Evolutionary conservation across 1,140 invertebrate species (phyloP), one percentile per base, ranked within the genome.

Genomic region (Tribolium castaneum): DNA sequence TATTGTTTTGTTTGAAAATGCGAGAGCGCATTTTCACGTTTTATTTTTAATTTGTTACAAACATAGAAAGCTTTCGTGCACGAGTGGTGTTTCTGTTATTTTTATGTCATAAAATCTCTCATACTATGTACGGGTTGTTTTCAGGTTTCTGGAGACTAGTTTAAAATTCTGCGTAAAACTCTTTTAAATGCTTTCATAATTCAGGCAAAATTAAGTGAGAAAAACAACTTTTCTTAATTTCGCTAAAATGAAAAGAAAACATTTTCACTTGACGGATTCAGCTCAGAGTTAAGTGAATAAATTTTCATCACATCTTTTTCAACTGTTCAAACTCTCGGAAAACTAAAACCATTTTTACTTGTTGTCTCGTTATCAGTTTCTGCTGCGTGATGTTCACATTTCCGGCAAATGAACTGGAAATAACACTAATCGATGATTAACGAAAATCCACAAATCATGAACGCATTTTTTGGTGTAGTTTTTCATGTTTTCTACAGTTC

Each of bases 141-240:
- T 39, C 39, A 3, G 9, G 9, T 14, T 19, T 52, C 13, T 45
- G 39, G n/a, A 45, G 7, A 45, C 39, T 45, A 45, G 9, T 52
- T 52, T 19, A 52, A 7, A 52, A 52, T 52, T 52, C 16, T 19
- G 7, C 16, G 16, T 52, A 52, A 52, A 0, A 9, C 2, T 45
- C 3, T n/a, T n/a, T 7, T 45, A 45, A 45, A 10, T 45, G 39
- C 7, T 45, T 45, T 45, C 51, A 19, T 52, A 16, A 52, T 52
- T 52, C 7, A 52, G 7, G 12, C 7, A 19, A 52, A 52, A 52
- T 14, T 52, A 14, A 52, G 10, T 9, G 5, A 14, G 12, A 52
- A 52, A 52, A 52, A 52, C n/a, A 52, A 14, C 51, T 19, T 45
- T 45, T 45, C 13, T 52, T 52, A 52, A 52, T 52, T 52, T 52